Evolutionary conservation across 2,113 vertebrate genomes (phyloP), one percentile per base, ranked within the genome.

Genomic region (Periophthalmodon schlosseri): DNA sequence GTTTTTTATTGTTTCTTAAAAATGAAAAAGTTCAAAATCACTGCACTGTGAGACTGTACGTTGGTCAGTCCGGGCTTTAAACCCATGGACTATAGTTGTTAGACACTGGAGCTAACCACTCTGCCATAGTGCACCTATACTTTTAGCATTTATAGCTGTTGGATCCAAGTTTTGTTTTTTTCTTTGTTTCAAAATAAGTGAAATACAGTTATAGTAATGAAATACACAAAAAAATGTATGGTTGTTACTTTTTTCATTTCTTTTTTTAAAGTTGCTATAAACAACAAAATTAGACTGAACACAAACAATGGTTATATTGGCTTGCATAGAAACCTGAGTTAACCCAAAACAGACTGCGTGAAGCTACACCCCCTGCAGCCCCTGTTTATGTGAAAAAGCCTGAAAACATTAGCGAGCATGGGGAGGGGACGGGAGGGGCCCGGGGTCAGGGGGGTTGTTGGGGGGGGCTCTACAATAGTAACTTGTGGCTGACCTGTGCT

Each of bases 271-370:
- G 5, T 18, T 20, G 49, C 49, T 20, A 20, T 20, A 13, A 28
- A 61, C 14, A 61, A 58, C 23, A 15, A 28, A 13, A 28, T 14
- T 5, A 3, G 23, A 61, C 2, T 61, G 23, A 52, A 52, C 4
- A 20, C 16, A 73, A 20, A n/a, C 52, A 56, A 56, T 6, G 2
- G 9, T 61, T 75, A 20, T 47, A 34, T 14, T 56, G 20, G 28
- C 39, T 12, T 28, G 69, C 57, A 63, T 34, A 46, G 64, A 77
- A 49, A 77, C 39, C 54, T 65, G 67, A 61, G 83, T 85, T 84
- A 89, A 90, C 85, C 75, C 82, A 82, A 86, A 91, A 89, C 85
- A 91, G 78, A 78, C 77, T 66, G 79, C 81, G 84, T 77, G 84
- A 81, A 82, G 81, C 79, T 44, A 73, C 78, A 82, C 85, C 85